Base-by-base conservation (phyloP, 2,113 vertebrate genomes). In the Coptodon rendalli region DNA sequence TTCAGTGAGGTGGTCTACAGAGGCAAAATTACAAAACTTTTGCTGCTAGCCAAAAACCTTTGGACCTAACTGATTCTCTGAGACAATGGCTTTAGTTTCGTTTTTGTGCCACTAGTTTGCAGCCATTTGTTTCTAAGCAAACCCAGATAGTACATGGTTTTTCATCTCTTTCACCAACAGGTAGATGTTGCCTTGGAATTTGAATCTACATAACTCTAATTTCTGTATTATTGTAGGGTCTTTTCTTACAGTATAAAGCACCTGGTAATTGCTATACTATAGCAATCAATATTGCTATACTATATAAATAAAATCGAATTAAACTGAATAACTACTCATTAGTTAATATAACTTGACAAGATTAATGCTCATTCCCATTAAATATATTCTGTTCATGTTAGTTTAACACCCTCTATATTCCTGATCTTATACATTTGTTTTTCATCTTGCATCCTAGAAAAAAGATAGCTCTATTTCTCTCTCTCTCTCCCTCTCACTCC, bases 351-450 rank as follows among this genome's bases (percentile, higher is more conserved):
- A 73, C 40, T 27, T 45, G 8, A 22, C 2, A 27, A 73, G 5
- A 45, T 45, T 45, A 17, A 45, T 24, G 40, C 13, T 27, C 24
- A 73, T 2, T 45, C 22, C 40, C 22, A 27, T 73, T 45, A 45
- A 27, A 17, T 73, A 17, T 0, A 27, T 27, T 73, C 40, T 17
- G 14, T 73, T 48, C 22, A 2, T 45, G 40, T 45, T 73, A 73
- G 40, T 73, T 48, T 45, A 48, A 73, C 3, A 0, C 40, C 0
- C 40, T 7, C 22, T 27, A 2, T 45, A 45, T 73, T 73, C 2
- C 22, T 48, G 40, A 45, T 73, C 68, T 76, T 48, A 3, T 14
- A 16, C 36, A 24, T 24, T 48, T 1, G 40, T 0, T 48, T 2
- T 76, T 48, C 40, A 48, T 48, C 40, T 27, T 48, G 14, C 14